These are phyloP conservation scores for Calcarius ornatus DNA, from an alignment of 2,113 vertebrate genomes.

Conservation along the genomic window DNA sequence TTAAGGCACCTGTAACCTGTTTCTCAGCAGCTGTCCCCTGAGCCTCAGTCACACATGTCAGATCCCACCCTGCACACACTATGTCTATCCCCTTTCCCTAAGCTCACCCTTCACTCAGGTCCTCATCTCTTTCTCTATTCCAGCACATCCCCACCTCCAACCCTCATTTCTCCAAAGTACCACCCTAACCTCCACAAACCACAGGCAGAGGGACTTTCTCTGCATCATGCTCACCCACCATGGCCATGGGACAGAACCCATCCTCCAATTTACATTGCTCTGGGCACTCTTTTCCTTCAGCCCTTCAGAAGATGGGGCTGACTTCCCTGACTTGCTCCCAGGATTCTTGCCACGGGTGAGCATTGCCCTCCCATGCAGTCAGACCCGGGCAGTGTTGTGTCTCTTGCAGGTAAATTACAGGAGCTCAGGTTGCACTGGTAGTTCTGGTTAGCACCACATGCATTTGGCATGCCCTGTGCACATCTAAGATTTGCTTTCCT, in stretches of 20 bases:
- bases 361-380: neutral
- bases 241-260: neutral
- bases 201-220: neutral
- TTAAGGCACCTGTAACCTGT: neutral
- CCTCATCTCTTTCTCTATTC: neutral
- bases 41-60: neutral
- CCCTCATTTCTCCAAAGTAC: neutral
- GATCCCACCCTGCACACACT: neutral
- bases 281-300: neutral
- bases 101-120: neutral
- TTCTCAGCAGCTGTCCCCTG: neutral
- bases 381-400: fast-evolving
- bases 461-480: neutral
- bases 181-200: neutral
- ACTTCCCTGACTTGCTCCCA: neutral
- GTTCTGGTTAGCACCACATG: neutral
- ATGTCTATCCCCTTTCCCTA: neutral
- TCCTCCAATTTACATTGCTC: neutral
- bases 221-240: neutral
- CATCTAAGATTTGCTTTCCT: neutral
- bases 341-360: neutral
- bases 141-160: neutral
- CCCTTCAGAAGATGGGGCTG: neutral
- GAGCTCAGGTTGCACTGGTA: neutral
- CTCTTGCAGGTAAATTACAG: neutral